phyloP scores from a whole-genome alignment of 92 coral and sea anemone genomes.

The Porites rus region DNA sequence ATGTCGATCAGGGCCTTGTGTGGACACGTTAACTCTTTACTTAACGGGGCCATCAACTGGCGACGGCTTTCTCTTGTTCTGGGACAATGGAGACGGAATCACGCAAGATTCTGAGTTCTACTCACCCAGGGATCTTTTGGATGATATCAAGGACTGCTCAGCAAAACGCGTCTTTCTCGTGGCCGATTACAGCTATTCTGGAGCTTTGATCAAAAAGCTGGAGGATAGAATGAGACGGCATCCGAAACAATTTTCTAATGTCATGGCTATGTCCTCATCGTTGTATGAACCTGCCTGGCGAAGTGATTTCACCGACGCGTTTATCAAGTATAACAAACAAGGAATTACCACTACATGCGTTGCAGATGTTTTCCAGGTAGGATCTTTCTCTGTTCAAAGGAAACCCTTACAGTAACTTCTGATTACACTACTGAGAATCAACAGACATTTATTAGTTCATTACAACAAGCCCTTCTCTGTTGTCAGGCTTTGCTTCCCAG shows the following conservation, averaged over 20 bases:
- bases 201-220: slow-evolving; percentile 74
- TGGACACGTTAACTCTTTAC: slow-evolving; percentile 86
- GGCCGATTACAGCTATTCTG: slow-evolving; percentile 97
- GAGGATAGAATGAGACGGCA: slow-evolving; percentile 45
- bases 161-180: slow-evolving; percentile 84
- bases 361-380: slow-evolving; percentile 72
- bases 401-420: no score
- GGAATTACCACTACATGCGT: slow-evolving; percentile 54
- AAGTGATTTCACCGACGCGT: slow-evolving; percentile 70
- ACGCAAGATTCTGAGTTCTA: slow-evolving; percentile 84
- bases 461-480: no score
- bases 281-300: slow-evolving; percentile 75
- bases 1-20: slow-evolving; percentile 71
- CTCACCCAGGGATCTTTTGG: slow-evolving; percentile 76
- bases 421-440: no score
- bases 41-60: slow-evolving; percentile 91
- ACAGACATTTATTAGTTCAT: no score
- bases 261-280: slow-evolving; percentile 68
- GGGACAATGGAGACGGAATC: slow-evolving; percentile 91
- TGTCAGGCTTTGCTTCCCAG: no score
- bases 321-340: slow-evolving; percentile 57
- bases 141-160: slow-evolving; percentile 82
- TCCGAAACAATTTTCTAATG: slow-evolving; percentile 33
- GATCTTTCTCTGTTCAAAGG: background rate
- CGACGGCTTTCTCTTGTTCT: slow-evolving; percentile 91